phyloP scores from a whole-genome alignment of 2,113 vertebrate genomes.

The Apeltes quadracus region DNA sequence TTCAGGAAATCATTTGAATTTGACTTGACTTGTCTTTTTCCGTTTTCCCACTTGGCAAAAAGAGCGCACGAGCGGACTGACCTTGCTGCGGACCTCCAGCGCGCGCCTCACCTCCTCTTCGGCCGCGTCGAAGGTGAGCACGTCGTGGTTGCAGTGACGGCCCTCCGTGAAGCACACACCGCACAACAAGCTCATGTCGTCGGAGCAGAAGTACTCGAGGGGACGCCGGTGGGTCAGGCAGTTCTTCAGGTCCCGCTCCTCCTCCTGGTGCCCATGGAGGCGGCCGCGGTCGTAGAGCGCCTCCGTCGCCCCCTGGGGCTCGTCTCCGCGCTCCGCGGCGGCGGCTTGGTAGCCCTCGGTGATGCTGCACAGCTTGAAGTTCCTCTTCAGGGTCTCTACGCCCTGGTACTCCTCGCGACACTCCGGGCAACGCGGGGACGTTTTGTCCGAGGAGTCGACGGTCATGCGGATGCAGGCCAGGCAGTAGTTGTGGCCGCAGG shows the following conservation, averaged over 20 bases:
- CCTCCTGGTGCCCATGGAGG: slow-evolving; percentile 71
- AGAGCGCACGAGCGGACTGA: slow-evolving; percentile 3
- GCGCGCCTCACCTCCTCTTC: slow-evolving; percentile 74
- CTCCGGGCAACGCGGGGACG: slow-evolving; percentile 68
- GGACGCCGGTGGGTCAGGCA: slow-evolving; percentile 68
- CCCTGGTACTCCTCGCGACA: slow-evolving; percentile 65
- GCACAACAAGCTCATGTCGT: slow-evolving; percentile 70
- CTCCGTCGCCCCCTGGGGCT: background rate
- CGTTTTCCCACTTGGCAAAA: no score
- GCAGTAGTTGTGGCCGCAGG: slow-evolving; percentile 82
- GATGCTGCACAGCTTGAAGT: slow-evolving; percentile 79
- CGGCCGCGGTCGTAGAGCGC: slow-evolving; percentile 80
- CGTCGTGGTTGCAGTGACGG: slow-evolving; percentile 70
- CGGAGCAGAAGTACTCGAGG: slow-evolving; percentile 78
- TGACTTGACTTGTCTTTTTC: background rate
- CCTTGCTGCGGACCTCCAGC: slow-evolving; percentile 65
- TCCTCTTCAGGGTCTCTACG: slow-evolving; percentile 61
- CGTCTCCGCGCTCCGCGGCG: background rate
- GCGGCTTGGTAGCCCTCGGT: slow-evolving; percentile 63
- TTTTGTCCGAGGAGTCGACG: background rate
- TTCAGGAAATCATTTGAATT: background rate
- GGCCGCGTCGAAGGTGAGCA: slow-evolving; percentile 70
- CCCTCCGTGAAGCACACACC: slow-evolving; percentile 59
- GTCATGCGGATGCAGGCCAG: slow-evolving; percentile 62
- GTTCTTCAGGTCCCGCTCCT: slow-evolving; percentile 41